These are phyloP conservation scores for Aphrocallistes beatrix DNA, from an alignment of 37 sponge, comb jelly and placozoan genomes.

Conservation along the genomic window DNA sequence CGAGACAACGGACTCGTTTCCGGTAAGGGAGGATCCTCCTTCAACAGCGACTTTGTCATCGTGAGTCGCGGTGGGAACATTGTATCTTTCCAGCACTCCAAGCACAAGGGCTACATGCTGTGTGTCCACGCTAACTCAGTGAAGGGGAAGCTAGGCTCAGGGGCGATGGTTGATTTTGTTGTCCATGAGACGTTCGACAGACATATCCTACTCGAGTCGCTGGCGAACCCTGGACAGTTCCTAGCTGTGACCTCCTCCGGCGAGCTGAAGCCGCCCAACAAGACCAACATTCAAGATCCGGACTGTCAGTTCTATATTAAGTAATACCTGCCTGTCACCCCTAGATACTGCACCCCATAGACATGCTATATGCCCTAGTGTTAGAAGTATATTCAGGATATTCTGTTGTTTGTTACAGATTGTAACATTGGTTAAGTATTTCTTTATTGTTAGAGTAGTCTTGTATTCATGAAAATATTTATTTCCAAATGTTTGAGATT, in stretches of 20 bases:
- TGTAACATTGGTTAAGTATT: no score
- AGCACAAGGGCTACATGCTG: background rate
- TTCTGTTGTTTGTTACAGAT: no score
- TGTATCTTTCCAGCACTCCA: background rate
- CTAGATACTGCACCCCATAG: no score
- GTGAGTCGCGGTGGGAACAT: background rate
- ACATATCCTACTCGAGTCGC: background rate
- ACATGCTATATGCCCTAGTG: no score
- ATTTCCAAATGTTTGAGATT: no score
- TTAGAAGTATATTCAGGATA: no score
- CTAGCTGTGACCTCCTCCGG: background rate
- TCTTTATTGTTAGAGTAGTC: no score
- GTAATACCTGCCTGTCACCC: background rate
- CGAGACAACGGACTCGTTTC: background rate
- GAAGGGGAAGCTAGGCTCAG: background rate
- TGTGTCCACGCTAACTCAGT: background rate
- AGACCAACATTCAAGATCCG: constrained; percentile 6
- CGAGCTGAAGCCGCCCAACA: background rate
- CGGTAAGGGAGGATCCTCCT: background rate
- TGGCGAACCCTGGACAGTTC: background rate
- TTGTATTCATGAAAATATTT: no score
- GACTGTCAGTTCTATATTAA: background rate
- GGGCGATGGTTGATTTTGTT: background rate
- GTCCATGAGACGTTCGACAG: background rate
- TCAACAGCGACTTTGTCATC: background rate